A percentile compares a stretch with the other conserved stretches of the same genome.
Conservation (phyloP, 2,113 vertebrate species). For the Sus scrofa region T2T-Sscrofa CM000814.6:114668001-114668500, state of each 20-base stretch:
- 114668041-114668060: neutral
- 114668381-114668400: neutral
- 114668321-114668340: neutral
- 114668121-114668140: neutral
- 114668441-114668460: neutral
- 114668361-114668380: neutral
- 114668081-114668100: neutral
- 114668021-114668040: neutral
- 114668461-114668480: neutral
- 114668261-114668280: neutral
- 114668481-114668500: neutral
- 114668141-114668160: neutral
- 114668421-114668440: neutral
- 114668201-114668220: neutral
- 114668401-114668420: neutral
- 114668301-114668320: neutral
- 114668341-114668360: neutral
- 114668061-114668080: neutral
- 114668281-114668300: neutral
- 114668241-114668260: neutral
- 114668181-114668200: neutral
- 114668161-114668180: neutral
- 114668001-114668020: neutral
- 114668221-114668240: neutral
- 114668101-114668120: neutral